Conservation (phyloP, 2,113 vertebrate genomes). For the Paralichthys olivaceus region DNA sequence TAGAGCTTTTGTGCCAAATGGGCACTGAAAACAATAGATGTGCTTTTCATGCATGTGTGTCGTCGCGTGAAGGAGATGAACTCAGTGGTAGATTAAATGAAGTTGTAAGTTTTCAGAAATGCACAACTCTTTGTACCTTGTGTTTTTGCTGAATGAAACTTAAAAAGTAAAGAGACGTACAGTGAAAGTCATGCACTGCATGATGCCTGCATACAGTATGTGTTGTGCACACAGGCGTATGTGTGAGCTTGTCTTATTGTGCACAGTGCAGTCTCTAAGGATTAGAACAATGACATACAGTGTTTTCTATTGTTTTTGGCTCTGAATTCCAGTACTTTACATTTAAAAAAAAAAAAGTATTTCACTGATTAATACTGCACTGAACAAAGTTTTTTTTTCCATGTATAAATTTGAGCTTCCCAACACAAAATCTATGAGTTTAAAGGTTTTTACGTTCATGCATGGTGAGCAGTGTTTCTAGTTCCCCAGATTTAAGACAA, state of each 20-base stretch:
- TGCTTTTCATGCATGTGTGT: slow-evolving; percentile 35
- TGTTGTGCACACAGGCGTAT: not conserved
- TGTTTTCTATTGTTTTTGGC: not conserved
- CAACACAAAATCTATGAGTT: not conserved
- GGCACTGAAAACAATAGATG: slow-evolving; percentile 43
- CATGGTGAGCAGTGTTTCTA: no score
- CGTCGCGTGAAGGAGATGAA: not conserved
- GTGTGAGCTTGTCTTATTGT: no score
- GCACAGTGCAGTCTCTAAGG: not conserved
- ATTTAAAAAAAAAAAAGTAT: not conserved
- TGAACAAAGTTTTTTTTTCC: no score
- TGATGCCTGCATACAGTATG: not conserved
- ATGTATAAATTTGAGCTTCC: no score
- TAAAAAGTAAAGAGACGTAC: not conserved
- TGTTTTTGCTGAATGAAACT: not conserved
- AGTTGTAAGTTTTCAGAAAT: not conserved
- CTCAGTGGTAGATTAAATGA: not conserved
- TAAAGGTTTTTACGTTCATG: no score
- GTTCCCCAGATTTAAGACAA: no score
- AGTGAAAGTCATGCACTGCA: slow-evolving; percentile 36
- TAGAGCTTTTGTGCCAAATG: slow-evolving; percentile 35
- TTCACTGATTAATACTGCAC: not conserved
- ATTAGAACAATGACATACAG: not conserved
- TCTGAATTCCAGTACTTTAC: not conserved
- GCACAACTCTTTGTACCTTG: not conserved